Evolutionary conservation across 2,797 vertebrate genomes (phyloP), one percentile per base, ranked within the genome.

Genomic region (Kryptopterus vitreolus): DNA sequence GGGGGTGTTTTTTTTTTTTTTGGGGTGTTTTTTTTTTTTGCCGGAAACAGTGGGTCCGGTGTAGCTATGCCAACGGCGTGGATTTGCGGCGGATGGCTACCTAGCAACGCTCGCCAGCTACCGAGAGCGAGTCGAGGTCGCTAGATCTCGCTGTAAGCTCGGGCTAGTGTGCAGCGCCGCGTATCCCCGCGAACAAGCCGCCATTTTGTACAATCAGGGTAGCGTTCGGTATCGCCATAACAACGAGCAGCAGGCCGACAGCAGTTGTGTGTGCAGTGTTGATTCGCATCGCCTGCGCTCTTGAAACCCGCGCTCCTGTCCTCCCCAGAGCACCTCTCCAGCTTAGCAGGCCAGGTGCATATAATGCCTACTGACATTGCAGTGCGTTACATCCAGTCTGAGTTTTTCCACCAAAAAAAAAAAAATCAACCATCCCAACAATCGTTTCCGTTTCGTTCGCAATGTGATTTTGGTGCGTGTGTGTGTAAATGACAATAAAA

Each of bases 171-270:
- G 72, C 78, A 89, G 83, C 82, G 88, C 92, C 91, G 65, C 83
- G 78, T 77, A 85, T 66, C 57, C 61, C 90, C 55, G 79, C 81
- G 82, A 92, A 93, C 91, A 93, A 92, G 92, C 93, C 94, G 94
- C 94, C 94, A 94, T 95, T 94, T 95, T 95, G 94, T 94, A 91
- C 91, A 84, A 90, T 90, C 91, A 92, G 76, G 86, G 86, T 81
- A 92, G 91, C 91, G 92, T 94, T 93, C 94, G 94, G 92, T 93
- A 94, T 95, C 93, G 93, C 91, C 94, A 95, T 94, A 95, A 95
- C 94, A 94, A 94, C 93, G 81, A 91, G 91, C 90, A 90, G 82
- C 84, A 91, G 88, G 85, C 89, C 85, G 89, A 88, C 89, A 68
- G 38, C 76, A 78, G 50, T 59, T 61, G 72, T 85, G 89, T 87